Base-by-base conservation (phyloP, 2,797 vertebrate species). In the Myiotriccus ornatus region DNA sequence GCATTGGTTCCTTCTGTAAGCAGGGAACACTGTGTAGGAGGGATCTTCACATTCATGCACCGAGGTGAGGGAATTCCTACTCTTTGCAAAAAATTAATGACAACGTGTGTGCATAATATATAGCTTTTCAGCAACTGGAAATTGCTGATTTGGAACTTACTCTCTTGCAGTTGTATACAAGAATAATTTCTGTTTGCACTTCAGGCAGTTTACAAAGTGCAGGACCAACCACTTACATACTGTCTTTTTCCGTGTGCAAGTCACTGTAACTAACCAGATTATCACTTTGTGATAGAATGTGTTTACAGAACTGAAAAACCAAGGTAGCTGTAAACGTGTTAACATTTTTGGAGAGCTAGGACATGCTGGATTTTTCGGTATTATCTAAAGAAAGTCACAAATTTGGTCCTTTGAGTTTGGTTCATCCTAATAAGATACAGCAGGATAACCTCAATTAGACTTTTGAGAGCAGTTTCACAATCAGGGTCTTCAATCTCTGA, bases 391-490 rank as follows among this genome's bases (percentile, higher is more conserved):
- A 50, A 75, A 49, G 44, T 53, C 67, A 88, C 64, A 32, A 15
- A 64, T 20, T 46, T 88, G 75, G n/a, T 65, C 34, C 90, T 65
- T 73, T 83, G 57, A 68, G 39, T 82, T 90, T 74, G 62, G 68
- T 83, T 96, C 84, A 47, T 93, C 75, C 84, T 91, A 84, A 67
- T 90, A 87, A 89, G 70, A 89, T 76, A 67, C 85, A 92, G 73
- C 52, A 91, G 74, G 81, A 32, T 92, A 75, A 93, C 68, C 88
- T 87, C 89, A 84, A 84, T 82, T 81, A 89, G 88, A 73, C 87
- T 92, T 95, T 32, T 69, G 94, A 97, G 96, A 89, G 82, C 84
- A 75, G 62, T 95, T 96, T 90, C 82, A 84, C 56, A 70, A 90
- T 81, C 68, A 87, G 44, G 93, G 49, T 55, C 46, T 94, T 90